These are phyloP conservation scores for Drosophila rellima DNA, from an alignment of 2,888 invertebrate species.

Conservation along the genomic window DNA sequence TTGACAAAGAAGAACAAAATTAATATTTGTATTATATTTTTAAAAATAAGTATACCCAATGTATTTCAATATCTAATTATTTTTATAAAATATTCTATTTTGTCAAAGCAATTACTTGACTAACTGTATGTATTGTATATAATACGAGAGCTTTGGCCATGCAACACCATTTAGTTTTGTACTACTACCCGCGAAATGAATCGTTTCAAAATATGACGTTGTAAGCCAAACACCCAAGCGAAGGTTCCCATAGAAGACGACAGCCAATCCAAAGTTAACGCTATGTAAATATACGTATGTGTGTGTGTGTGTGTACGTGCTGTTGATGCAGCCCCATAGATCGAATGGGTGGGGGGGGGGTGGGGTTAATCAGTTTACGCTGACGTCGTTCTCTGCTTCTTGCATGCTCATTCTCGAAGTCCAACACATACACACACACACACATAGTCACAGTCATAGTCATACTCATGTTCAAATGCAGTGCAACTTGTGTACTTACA, in stretches of 20 bases:
- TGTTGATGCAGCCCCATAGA: slow-evolving; percentile 61
- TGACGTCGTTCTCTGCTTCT: slow-evolving; percentile 70
- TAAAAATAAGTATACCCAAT: no score
- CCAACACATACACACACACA: slow-evolving; percentile 30
- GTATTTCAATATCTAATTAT: no score
- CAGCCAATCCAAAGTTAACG: slow-evolving; percentile 41
- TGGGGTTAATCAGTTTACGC: slow-evolving; percentile 79
- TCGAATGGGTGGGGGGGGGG: slow-evolving; percentile 20
- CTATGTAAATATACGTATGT: slow-evolving; percentile 20
- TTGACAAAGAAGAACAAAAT: not conserved
- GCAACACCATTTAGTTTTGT: slow-evolving; percentile 37
- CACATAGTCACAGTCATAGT: slow-evolving; percentile 8
- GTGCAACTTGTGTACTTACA: slow-evolving; percentile 52
- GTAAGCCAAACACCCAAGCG: slow-evolving; percentile 62
- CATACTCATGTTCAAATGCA: slow-evolving; percentile 70
- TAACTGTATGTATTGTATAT: slow-evolving; percentile 13
- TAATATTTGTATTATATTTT: no score
- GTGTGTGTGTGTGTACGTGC: slow-evolving; percentile 54
- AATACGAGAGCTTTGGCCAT: slow-evolving; percentile 28
- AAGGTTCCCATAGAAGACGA: slow-evolving; percentile 70
- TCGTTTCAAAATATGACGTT: slow-evolving; percentile 44
- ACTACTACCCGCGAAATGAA: slow-evolving; percentile 37
- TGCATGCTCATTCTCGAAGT: slow-evolving; percentile 61
- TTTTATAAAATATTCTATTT: not conserved
- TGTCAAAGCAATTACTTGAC: not conserved